Evolutionary conservation across 1,140 invertebrate species (phyloP), one percentile per base, ranked within the genome.

Genomic region (Trichonephila clavipes): DNA sequence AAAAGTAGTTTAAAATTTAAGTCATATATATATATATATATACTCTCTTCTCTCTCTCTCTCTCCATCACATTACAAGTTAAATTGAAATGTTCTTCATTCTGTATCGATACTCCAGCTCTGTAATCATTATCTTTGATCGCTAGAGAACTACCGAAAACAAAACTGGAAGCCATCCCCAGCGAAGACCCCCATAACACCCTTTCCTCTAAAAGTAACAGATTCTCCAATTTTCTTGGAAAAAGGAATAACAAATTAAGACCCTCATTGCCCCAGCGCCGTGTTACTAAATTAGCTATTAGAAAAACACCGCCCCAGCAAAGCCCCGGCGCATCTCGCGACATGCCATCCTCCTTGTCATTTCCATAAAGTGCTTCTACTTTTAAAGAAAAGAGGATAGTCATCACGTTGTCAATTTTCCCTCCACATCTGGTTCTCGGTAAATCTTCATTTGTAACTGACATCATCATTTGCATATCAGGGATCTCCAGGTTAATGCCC

Each of bases 391-490:
- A 88, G 64, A 69, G 85, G n/a, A 40, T 87, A 59, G 19, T 58
- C 62, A 19, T 34, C 28, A 69, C 87, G 72, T 77, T 77, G 72
- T 77, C 72, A 77, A 77, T 77, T 77, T 77, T 77, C 72, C 34
- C 72, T 77, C 72, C 72, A 58, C 82, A 58, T 92, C 83, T 72
- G 82, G 62, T 92, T 87, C 72, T 40, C 92, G 66, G 92, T 93
- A 93, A 93, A 93, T 93, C 92, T 93, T 93, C 92, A 93, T 93
- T 93, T 93, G 92, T 93, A 93, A 93, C 92, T 93, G 92, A 93
- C 92, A 93, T 93, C 92, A 93, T 93, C 92, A 93, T 93, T 93
- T 93, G 92, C 92, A 93, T 93, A 93, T 93, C 92, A 88, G 85
- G 69, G 85, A 88, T 93, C 92, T 93, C 51, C 92, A 93, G 92